Evolutionary conservation across 2,113 vertebrate species (phyloP).

Genomic region (Gasterosteus nipponicus): DNA sequence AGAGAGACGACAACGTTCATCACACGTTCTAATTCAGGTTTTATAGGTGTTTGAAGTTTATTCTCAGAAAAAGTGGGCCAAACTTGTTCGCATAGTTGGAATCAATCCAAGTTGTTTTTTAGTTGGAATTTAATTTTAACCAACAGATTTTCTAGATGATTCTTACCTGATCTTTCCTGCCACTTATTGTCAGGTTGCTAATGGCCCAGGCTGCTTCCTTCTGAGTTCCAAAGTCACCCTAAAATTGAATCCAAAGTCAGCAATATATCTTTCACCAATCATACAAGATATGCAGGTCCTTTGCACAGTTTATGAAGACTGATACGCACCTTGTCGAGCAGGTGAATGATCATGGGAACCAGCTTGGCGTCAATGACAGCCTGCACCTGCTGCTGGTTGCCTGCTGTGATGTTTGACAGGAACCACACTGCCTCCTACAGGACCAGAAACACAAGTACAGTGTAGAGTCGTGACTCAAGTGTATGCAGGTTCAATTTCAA

Average conservation of each 20-base stretch:
- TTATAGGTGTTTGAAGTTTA: neutral
- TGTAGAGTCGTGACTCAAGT: no score
- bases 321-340: constrained; percentile 93
- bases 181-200: constrained; percentile 99
- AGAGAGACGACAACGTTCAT: neutral
- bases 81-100: neutral
- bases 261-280: neutral
- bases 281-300: neutral
- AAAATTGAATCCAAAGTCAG: constrained; percentile 20
- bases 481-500: neutral
- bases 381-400: constrained; percentile 99
- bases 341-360: constrained; percentile 98
- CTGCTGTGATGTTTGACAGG: constrained; percentile 98
- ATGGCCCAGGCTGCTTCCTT: constrained; percentile 99
- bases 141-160: neutral
- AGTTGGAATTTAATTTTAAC: neutral
- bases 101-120: neutral
- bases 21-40: neutral
- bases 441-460: constrained; percentile 51
- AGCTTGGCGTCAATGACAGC: constrained; percentile 98
- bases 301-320: neutral
- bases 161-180: constrained; percentile 96
- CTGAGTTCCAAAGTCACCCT: constrained; percentile 99
- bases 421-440: constrained; percentile 99
- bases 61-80: neutral